phyloP scores from a whole-genome alignment of 2,888 invertebrate genomes.

The Agrotis puta region DNA sequence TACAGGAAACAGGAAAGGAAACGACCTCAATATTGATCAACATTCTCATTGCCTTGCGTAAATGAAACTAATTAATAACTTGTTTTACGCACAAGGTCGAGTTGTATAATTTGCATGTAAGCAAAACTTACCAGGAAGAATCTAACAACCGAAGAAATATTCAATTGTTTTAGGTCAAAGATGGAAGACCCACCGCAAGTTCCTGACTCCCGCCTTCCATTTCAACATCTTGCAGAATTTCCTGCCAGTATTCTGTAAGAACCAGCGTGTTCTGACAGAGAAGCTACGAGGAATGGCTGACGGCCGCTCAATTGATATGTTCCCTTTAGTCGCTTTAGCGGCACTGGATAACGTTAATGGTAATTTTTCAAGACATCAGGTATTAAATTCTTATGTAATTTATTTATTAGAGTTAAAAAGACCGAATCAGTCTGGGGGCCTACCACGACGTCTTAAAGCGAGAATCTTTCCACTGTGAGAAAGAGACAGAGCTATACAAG shows the following conservation, averaged over 20 bases:
- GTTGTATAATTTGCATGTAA: background rate
- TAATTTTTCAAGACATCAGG: constrained; percentile 43
- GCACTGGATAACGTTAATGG: constrained; percentile 87
- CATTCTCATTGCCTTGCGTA: background rate
- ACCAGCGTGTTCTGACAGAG: constrained; percentile 90
- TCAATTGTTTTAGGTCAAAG: constrained; percentile 74
- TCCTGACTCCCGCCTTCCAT: constrained; percentile 95
- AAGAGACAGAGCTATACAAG: too few relatives aligned
- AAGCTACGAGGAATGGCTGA: constrained; percentile 87
- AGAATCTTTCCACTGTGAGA: too few relatives aligned
- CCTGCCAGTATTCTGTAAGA: constrained; percentile 93
- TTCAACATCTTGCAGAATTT: constrained; percentile 94
- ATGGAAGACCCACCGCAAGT: constrained; percentile 93
- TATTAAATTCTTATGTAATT: too few relatives aligned
- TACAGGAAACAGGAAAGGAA: background rate
- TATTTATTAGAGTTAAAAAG: too few relatives aligned
- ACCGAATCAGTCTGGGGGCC: too few relatives aligned
- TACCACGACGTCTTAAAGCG: too few relatives aligned
- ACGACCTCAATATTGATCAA: background rate
- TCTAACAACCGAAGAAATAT: background rate
- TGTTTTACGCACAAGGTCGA: background rate
- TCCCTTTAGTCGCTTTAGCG: constrained; percentile 91
- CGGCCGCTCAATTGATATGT: constrained; percentile 89
- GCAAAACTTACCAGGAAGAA: background rate
- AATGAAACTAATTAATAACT: background rate